Conservation (phyloP, 92 coral and sea anemone genomes). For the Epizoanthus stellaris region DNA sequence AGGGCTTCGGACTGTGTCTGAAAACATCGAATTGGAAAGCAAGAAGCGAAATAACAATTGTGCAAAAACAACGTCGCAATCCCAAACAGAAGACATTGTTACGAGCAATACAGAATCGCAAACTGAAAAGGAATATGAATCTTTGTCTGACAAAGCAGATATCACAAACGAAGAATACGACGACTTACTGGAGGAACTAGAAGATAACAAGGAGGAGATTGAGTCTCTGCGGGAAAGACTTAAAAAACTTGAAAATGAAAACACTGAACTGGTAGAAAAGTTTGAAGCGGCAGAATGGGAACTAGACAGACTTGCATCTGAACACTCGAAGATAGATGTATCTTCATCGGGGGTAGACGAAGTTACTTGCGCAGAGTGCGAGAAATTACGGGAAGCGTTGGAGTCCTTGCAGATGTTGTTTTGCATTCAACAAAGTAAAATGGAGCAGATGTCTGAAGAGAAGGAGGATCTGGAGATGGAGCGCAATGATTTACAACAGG, state of each 20-base stretch:
- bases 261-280: slow-evolving; percentile 38
- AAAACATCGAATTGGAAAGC: slow-evolving; percentile 33
- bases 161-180: slow-evolving; percentile 55
- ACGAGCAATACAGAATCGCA: slow-evolving; percentile 42
- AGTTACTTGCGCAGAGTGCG: slow-evolving; percentile 65
- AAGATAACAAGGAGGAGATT: slow-evolving; percentile 61
- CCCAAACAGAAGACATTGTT: background rate
- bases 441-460: slow-evolving; percentile 71
- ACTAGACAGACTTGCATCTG: slow-evolving; percentile 17
- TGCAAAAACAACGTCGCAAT: background rate
- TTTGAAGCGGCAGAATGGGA: slow-evolving; percentile 15
- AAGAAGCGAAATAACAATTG: slow-evolving; percentile 20
- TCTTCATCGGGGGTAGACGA: background rate
- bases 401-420: slow-evolving; percentile 52
- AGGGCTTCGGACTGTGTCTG: slow-evolving; percentile 62
- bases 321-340: slow-evolving; percentile 1
- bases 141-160: slow-evolving; percentile 46
- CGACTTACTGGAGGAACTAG: slow-evolving; percentile 62
- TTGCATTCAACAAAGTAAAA: slow-evolving; percentile 51
- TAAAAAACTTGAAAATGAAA: slow-evolving; percentile 30
- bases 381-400: slow-evolving; percentile 54
- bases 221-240: slow-evolving; percentile 44
- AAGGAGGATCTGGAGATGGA: slow-evolving; percentile 77
- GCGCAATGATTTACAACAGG: slow-evolving; percentile 76
- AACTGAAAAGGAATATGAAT: background rate